Conservation (phyloP, 2,113 vertebrate species). For the Paedocypris sp. region DNA sequence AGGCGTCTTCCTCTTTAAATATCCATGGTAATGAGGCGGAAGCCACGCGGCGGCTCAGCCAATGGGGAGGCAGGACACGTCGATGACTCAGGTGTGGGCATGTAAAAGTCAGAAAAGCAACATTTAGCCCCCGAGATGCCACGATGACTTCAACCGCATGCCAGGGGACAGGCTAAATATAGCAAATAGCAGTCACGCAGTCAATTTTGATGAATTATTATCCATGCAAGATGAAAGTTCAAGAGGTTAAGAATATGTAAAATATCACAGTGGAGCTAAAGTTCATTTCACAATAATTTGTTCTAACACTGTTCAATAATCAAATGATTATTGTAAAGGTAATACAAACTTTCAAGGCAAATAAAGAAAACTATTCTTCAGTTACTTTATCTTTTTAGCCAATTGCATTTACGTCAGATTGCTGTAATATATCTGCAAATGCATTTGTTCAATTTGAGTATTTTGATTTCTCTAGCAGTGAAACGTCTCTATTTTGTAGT, state of each 20-base stretch:
- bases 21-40: slow-evolving; percentile 53
- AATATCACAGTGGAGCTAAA: neutral
- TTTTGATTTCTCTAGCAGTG: too few species aligned
- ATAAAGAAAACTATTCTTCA: too few species aligned
- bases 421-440: too few species aligned
- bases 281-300: too few species aligned
- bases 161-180: slow-evolving; percentile 53
- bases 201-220: slow-evolving; percentile 25
- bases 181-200: slow-evolving; percentile 49
- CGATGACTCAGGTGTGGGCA: slow-evolving; percentile 55
- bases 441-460: too few species aligned
- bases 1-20: slow-evolving; percentile 38
- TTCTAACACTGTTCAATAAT: too few species aligned
- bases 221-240: neutral
- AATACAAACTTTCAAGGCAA: too few species aligned
- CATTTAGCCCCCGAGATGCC: slow-evolving; percentile 49
- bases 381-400: too few species aligned
- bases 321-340: too few species aligned
- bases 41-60: slow-evolving; percentile 45
- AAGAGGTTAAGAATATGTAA: neutral
- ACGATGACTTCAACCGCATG: slow-evolving; percentile 49
- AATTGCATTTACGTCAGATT: too few species aligned
- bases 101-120: slow-evolving; percentile 46
- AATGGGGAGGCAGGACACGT: slow-evolving; percentile 47
- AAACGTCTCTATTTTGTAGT: too few species aligned